Base-by-base conservation (phyloP, 92 coral and sea anemone species). In the Anthopleura xanthogrammica region DNA sequence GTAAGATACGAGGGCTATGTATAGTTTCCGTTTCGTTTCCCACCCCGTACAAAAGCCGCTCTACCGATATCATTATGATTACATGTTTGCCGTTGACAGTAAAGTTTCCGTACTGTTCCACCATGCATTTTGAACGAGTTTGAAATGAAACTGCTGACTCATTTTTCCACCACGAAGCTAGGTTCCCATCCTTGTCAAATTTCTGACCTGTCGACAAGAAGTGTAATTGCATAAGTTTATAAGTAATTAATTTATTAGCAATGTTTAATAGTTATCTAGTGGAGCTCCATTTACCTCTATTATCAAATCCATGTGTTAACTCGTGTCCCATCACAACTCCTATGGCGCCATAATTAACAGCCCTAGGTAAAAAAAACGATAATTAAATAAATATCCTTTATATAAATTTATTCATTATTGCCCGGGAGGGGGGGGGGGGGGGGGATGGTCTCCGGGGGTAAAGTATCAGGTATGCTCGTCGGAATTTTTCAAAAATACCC, bases 241-340 rank as follows among this genome's bases (percentile, higher is more conserved):
- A 2, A 46, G 9, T 46, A 5, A 46, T 46, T 46, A 46, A 46
- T 5, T 5, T 46, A 46, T 46, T 46, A 46, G 50, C 50, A 46
- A 46, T 46, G 9, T 46, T 5, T 46, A 46, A 46, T 46, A 46
- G 50, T 46, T 46, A 46, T 46, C 9, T 5, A 46, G 50, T 9
- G 0, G 5, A 46, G 50, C 50, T 46, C 50, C 50, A 19, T 1
- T 72, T 90, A 96, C 99, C 99, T 87, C 91, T 89, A 83, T 91
- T 91, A 72, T 96, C 99, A 79, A 96, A 96, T 66, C 99, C 99
- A 71, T 96, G 99, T 1, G 99, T 96, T 46, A 94, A 77, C 86
- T 96, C 99, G 85, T 96, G 99, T 40, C 98, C 99, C 99, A 96
- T 96, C 12, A 96, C 89, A 60, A 94, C 94, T 9, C 99, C 99